A percentile compares a stretch with the other conserved stretches of the same genome.
These are phyloP conservation scores for Xyliphius kryptos DNA, from an alignment of 2,113 vertebrate genomes.

Conservation along the genomic window DNA sequence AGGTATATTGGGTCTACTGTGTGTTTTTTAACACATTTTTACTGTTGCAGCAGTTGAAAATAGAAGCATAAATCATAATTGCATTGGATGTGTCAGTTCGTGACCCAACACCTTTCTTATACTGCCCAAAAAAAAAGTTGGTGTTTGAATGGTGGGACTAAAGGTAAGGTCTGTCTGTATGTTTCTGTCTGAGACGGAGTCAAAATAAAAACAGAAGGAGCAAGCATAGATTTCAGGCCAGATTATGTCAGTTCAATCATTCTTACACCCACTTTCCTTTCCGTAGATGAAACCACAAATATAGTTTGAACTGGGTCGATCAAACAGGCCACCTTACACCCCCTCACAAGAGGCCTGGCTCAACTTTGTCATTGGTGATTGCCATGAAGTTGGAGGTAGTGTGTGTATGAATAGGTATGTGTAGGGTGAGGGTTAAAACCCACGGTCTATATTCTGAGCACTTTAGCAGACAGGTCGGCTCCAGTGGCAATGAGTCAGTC, in stretches of 20 bases:
- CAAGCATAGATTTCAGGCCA: slow-evolving; percentile 20
- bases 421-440: slow-evolving; percentile 7
- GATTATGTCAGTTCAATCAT: slow-evolving; percentile 35
- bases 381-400: slow-evolving; percentile 21
- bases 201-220: slow-evolving; percentile 1
- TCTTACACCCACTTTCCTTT: slow-evolving; percentile 39
- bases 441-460: no score
- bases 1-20: no score
- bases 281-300: slow-evolving; percentile 28
- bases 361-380: slow-evolving; percentile 23
- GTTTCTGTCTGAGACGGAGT: not conserved
- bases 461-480: no score
- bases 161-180: slow-evolving; percentile 16
- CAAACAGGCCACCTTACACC: slow-evolving; percentile 37
- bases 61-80: slow-evolving; percentile 63
- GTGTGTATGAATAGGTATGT: not conserved
- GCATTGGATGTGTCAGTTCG: slow-evolving; percentile 52
- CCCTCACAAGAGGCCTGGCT: slow-evolving; percentile 18
- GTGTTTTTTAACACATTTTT: no score
- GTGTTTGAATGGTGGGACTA: not conserved
- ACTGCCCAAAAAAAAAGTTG: slow-evolving; percentile 22
- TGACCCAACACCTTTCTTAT: slow-evolving; percentile 58
- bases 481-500: no score
- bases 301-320: slow-evolving; percentile 22
- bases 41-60: slow-evolving; percentile 55